phyloP scores from a whole-genome alignment of 2,797 vertebrate genomes.

The Merluccius polli region DNA sequence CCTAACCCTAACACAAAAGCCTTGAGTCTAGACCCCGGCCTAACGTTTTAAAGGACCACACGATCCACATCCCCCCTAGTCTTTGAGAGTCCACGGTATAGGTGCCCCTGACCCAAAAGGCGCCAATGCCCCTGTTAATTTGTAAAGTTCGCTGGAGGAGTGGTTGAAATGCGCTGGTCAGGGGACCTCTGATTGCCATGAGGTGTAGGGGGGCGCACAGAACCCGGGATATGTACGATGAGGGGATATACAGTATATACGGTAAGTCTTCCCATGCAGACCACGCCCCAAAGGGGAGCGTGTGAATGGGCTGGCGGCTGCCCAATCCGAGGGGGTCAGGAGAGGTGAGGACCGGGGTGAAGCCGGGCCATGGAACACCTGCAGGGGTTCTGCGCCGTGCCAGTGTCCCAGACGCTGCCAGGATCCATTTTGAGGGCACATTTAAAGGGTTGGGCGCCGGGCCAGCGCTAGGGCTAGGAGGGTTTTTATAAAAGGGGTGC shows the following conservation, averaged over 20 bases:
- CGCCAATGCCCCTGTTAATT: too few relatives aligned
- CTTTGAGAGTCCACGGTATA: slow-evolving; percentile 12
- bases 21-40: not conserved
- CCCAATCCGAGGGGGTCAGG: slow-evolving; percentile 42
- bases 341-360: slow-evolving; percentile 49
- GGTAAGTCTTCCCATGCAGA: slow-evolving; percentile 34
- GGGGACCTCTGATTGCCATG: too few relatives aligned
- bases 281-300: slow-evolving; percentile 43
- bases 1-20: not conserved
- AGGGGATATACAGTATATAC: too few relatives aligned
- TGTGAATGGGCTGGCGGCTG: slow-evolving; percentile 57
- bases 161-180: too few relatives aligned
- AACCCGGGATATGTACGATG: too few relatives aligned
- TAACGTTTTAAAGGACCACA: not conserved
- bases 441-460: slow-evolving; percentile 33
- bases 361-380: slow-evolving; percentile 56
- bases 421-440: slow-evolving; percentile 57
- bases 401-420: slow-evolving; percentile 36
- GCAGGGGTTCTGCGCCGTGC: slow-evolving; percentile 51
- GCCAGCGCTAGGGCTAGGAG: slow-evolving; percentile 33
- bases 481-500: slow-evolving; percentile 47
- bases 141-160: too few relatives aligned
- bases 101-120: slow-evolving; percentile 44
- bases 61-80: not conserved
- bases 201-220: too few relatives aligned